Evolutionary conservation across 2,113 vertebrate genomes (phyloP).

Genomic region (Strigops habroptila): DNA sequence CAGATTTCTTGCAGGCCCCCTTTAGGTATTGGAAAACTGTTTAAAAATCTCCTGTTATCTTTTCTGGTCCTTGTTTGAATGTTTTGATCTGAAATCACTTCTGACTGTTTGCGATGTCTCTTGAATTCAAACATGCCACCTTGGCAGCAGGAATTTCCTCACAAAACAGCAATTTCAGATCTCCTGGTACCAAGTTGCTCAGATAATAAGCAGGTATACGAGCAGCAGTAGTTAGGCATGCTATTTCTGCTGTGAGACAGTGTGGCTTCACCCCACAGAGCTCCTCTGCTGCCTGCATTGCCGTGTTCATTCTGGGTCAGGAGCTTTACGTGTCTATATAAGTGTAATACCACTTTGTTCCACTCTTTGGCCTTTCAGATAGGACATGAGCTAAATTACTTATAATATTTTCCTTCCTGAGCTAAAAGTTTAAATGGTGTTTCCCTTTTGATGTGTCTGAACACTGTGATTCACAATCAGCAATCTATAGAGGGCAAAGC

Average conservation of each 20-base stretch:
- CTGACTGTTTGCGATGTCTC: constrained; percentile 16
- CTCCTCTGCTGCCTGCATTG: neutral
- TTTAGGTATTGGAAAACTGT: neutral
- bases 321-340: constrained; percentile 14
- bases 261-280: neutral
- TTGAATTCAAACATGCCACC: constrained; percentile 53
- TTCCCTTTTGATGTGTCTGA: neutral
- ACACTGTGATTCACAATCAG: neutral
- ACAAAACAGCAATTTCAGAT: constrained; percentile 52
- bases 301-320: neutral
- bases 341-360: neutral
- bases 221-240: constrained; percentile 40
- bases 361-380: constrained; percentile 12
- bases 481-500: neutral
- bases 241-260: constrained; percentile 18
- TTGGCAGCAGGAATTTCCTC: constrained; percentile 51
- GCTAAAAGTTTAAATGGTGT: constrained; percentile 9
- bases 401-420: constrained; percentile 15
- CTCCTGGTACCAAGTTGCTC: constrained; percentile 39
- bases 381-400: neutral
- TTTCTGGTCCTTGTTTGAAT: constrained; percentile 15
- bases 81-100: constrained; percentile 57
- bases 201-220: constrained; percentile 56
- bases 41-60: neutral
- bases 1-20: neutral